Percentiles rank a stretch among this genome's conserved stretches.
These are phyloP conservation scores for Polypterus senegalus DNA, from an alignment of 2,113 vertebrate genomes.

Conservation along the genomic window DNA sequence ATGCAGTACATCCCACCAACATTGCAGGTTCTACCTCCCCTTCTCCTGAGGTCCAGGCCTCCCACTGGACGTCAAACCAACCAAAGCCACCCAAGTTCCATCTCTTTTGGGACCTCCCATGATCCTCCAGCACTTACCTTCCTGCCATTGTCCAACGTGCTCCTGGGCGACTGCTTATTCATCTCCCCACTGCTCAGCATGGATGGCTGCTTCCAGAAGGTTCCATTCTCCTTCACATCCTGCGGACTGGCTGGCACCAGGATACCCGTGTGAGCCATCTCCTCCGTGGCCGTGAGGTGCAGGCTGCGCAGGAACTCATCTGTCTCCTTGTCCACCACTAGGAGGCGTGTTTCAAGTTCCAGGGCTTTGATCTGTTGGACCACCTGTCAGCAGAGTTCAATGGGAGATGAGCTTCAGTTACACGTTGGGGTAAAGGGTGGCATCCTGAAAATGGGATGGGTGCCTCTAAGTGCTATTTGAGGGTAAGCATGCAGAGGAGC, in stretches of 20 bases:
- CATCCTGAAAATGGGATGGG: no score
- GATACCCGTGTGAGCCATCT: constrained; percentile 49
- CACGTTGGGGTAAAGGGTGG: no score
- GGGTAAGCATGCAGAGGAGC: no score
- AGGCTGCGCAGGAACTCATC: constrained; percentile 65
- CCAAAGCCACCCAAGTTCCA: not conserved
- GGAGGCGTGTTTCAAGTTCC: constrained; percentile 63
- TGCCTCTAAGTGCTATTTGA: no score
- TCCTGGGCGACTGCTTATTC: constrained; percentile 51
- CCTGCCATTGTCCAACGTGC: constrained; percentile 51
- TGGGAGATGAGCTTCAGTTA: no score
- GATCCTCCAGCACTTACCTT: constrained; percentile 50
- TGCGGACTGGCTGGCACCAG: constrained; percentile 25
- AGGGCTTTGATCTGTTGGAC: constrained; percentile 75
- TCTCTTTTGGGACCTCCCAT: not conserved
- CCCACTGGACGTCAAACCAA: no score
- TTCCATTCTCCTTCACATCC: constrained; percentile 46
- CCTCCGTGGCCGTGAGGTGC: constrained; percentile 63
- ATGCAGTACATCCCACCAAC: no score
- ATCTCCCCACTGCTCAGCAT: constrained; percentile 35
- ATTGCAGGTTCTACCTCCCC: no score
- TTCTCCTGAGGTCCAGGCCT: no score
- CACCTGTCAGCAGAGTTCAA: constrained; percentile 48
- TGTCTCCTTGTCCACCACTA: constrained; percentile 79
- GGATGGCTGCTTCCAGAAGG: constrained; percentile 53